Evolutionary conservation across 2,888 invertebrate genomes (phyloP).

Genomic region (Cybosia mesomella): DNA sequence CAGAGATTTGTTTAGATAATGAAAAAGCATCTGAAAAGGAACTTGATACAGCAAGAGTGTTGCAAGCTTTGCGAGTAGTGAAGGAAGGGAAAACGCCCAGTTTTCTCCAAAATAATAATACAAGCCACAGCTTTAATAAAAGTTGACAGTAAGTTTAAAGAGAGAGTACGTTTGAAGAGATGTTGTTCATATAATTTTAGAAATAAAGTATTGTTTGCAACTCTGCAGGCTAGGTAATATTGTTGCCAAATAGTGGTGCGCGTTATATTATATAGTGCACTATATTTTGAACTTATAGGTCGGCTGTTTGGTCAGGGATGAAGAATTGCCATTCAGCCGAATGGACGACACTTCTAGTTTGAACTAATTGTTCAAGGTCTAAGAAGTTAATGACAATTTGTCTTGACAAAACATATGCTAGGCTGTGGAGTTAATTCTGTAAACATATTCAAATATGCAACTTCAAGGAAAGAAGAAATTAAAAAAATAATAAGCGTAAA

Average conservation of each 20-base stretch:
- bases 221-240: background rate
- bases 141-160: constrained; percentile 71
- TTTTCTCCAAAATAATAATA: constrained; percentile 83
- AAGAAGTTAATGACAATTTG: background rate
- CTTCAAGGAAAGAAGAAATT: background rate
- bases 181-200: background rate
- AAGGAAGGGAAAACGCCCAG: constrained; percentile 89
- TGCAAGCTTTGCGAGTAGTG: constrained; percentile 94
- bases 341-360: background rate
- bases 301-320: background rate
- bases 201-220: background rate
- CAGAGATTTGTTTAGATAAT: constrained; percentile 95
- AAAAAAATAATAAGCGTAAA: background rate
- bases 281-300: background rate
- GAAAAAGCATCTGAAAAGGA: constrained; percentile 95
- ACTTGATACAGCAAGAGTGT: constrained; percentile 95
- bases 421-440: background rate
- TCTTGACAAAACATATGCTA: background rate
- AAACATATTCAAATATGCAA: too few relatives aligned
- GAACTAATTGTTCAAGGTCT: background rate
- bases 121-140: constrained; percentile 78
- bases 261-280: background rate
- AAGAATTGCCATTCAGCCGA: background rate
- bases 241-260: background rate
- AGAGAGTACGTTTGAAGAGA: constrained; percentile 32